phyloP scores from a whole-genome alignment of 1,140 invertebrate species.

The Pollicipes pollicipes region DNA sequence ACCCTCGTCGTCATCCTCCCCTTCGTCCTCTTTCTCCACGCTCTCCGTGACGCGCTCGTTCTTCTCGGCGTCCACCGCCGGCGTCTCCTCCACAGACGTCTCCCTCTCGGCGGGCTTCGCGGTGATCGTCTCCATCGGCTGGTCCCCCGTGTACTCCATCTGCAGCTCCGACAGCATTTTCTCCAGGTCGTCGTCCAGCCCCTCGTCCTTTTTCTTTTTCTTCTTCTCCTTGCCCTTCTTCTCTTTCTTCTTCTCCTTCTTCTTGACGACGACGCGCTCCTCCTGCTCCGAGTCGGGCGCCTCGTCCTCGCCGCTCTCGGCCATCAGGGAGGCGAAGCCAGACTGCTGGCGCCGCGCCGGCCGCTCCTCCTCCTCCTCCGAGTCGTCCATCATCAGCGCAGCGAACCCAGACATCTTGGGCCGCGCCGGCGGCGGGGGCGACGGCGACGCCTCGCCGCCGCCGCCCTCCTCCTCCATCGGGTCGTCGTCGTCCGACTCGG shows the following conservation, averaged over 20 bases:
- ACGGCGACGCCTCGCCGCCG: no score
- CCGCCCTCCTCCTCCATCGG: slow-evolving; percentile 38
- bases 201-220: neutral
- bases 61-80: slow-evolving; percentile 19
- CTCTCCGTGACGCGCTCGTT: slow-evolving; percentile 23
- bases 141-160: slow-evolving; percentile 17
- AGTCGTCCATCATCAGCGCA: slow-evolving; percentile 30
- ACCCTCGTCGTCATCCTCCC: slow-evolving; percentile 36
- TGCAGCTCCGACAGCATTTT: slow-evolving; percentile 46
- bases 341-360: slow-evolving; percentile 33
- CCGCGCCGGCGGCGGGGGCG: slow-evolving; percentile 24
- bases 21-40: slow-evolving; percentile 30
- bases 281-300: slow-evolving; percentile 9
- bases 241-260: slow-evolving; percentile 27
- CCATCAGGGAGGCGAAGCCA: slow-evolving; percentile 1
- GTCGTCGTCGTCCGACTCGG: slow-evolving; percentile 38
- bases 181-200: slow-evolving; percentile 58
- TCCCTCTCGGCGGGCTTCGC: slow-evolving; percentile 31
- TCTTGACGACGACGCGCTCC: slow-evolving; percentile 16
- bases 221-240: slow-evolving; percentile 49
- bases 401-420: slow-evolving; percentile 26
- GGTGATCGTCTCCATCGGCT: slow-evolving; percentile 23
- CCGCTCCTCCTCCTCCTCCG: slow-evolving; percentile 32
- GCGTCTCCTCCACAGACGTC: slow-evolving; percentile 24
- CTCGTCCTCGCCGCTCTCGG: neutral